Conservation (phyloP, 2,888 invertebrate species). For the Chrysomela aeneicollis region DNA sequence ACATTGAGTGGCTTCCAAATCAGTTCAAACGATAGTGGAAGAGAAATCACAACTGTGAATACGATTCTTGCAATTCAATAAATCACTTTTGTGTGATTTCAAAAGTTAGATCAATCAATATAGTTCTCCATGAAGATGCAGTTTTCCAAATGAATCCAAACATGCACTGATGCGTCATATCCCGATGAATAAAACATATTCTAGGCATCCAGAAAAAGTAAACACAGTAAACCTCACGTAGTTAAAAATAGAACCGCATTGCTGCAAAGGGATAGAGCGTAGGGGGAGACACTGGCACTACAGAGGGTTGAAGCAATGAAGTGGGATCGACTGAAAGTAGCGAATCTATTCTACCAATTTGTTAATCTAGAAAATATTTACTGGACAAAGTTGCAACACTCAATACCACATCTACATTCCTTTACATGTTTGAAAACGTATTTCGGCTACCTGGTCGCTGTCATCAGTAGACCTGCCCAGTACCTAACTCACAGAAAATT, state of each 20-base stretch:
- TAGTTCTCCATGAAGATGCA: no score
- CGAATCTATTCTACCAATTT: neutral
- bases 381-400: neutral
- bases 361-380: constrained; percentile 5
- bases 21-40: no score
- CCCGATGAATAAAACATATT: neutral
- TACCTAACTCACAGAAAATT: neutral
- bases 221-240: neutral
- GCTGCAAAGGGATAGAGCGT: neutral
- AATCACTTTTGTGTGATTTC: no score
- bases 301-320: constrained; percentile 1
- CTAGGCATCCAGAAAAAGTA: neutral
- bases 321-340: neutral
- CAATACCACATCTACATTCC: neutral
- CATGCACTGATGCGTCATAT: neutral
- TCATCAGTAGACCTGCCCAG: no score
- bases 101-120: no score
- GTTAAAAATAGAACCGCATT: constrained; percentile 20
- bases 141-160: neutral
- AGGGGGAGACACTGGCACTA: neutral
- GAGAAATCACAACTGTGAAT: no score
- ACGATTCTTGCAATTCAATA: no score
- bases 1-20: no score
- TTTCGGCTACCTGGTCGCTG: no score
- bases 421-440: no score